Conservation (phyloP, 2,113 vertebrate genomes). For the Fregata magnificens region DNA sequence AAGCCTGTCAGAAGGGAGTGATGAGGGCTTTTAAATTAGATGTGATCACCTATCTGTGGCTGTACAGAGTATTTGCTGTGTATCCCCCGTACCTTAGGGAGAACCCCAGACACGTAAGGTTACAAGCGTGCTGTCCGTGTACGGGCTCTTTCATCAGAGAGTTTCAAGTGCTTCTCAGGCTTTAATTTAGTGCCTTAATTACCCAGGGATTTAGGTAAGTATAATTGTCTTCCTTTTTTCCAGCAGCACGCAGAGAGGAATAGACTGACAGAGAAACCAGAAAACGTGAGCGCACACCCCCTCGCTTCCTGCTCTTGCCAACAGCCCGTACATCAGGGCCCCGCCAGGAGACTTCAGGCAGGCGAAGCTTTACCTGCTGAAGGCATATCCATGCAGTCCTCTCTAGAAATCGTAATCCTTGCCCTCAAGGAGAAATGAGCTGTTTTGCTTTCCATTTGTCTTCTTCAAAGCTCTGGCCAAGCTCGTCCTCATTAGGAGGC, state of each 20-base stretch:
- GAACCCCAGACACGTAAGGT: not conserved
- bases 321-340: not conserved
- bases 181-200: slow-evolving; percentile 46
- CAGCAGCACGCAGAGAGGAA: not conserved
- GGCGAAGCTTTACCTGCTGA: not conserved
- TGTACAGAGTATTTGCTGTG: not conserved
- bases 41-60: slow-evolving; percentile 49
- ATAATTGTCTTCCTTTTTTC: slow-evolving; percentile 27
- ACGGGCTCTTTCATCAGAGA: not conserved
- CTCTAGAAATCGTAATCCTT: not conserved
- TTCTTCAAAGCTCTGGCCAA: slow-evolving; percentile 44
- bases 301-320: not conserved
- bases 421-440: slow-evolving; percentile 18
- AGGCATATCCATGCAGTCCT: not conserved
- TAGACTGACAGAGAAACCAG: slow-evolving; percentile 8
- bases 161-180: not conserved
- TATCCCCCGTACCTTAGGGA: not conserved
- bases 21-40: slow-evolving; percentile 49
- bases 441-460: slow-evolving; percentile 2
- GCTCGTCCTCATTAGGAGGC: slow-evolving; percentile 23
- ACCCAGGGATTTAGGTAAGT: slow-evolving; percentile 17
- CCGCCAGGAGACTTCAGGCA: not conserved
- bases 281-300: fast-evolving
- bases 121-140: not conserved
- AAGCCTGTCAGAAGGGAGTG: slow-evolving; percentile 48